Evolutionary conservation across 2,888 invertebrate species (phyloP), one percentile per base, ranked within the genome.

Genomic region (Neocrepidodera transversa): DNA sequence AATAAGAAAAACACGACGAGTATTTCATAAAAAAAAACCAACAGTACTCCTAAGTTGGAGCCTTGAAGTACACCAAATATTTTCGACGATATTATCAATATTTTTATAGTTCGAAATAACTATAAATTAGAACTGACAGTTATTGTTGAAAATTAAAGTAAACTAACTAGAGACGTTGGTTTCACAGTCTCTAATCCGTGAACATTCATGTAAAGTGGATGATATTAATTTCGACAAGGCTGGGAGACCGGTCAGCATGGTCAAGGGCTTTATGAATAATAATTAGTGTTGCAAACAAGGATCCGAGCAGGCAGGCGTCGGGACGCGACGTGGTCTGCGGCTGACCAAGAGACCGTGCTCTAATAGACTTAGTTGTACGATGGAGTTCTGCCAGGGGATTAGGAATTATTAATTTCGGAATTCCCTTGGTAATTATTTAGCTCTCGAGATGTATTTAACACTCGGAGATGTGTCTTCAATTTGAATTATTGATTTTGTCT

Each of bases 261-360:
- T 74, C 71, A 72, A 71, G 68, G 72, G 71, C 51, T 76, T 77
- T 79, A 79, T 79, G 79, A 79, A 79, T 79, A 78, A 78, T 79
- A 79, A 79, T 79, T 78, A 78, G 76, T 74, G 77, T 76, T 76
- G 74, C 76, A 74, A 78, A 78, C 76, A 77, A 76, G 78, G 76
- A 73, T 75, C 74, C 58, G 68, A 68, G 72, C 71, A 69, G 72
- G 73, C 73, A n/a, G n/a, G n/a, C n/a, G n/a, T n/a, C n/a, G n/a
- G n/a, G 74, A 73, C 74, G 72, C 72, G 68, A 66, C 68, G 73
- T 69, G 75, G 76, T 75, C 70, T 75, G 75, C 62, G 74, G 76
- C 64, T 45, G 51, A 68, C 74, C 75, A 58, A 47, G 50, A 58
- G 62, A 60, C 63, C 58, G 57, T 57, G 65, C 58, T 60, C 58